These are phyloP conservation scores for Nemapogon koenigi DNA, from an alignment of 2,888 invertebrate genomes.

Conservation along the genomic window DNA sequence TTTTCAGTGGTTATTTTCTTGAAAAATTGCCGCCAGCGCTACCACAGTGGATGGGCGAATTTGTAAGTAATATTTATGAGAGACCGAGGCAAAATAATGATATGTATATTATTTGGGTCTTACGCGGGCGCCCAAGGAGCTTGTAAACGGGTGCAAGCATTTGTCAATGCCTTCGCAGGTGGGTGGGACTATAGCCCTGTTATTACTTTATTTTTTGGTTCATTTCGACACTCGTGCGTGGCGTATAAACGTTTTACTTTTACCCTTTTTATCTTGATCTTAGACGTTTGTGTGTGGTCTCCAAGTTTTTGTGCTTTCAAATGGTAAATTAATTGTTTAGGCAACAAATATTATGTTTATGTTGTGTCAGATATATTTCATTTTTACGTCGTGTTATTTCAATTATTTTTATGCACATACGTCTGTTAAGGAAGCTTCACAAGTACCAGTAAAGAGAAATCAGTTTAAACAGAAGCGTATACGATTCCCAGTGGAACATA, in stretches of 20 bases:
- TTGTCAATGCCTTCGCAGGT: constrained; percentile 54
- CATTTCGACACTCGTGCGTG: constrained; percentile 30
- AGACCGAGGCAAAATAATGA: constrained; percentile 48
- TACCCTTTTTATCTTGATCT: constrained; percentile 12
- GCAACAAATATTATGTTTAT: neutral
- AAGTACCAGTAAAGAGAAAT: no score
- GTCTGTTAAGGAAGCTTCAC: no score
- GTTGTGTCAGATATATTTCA: neutral
- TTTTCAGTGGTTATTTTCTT: constrained; percentile 31
- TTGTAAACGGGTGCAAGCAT: constrained; percentile 31
- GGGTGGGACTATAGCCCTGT: constrained; percentile 38
- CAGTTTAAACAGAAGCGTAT: no score
- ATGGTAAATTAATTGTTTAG: neutral
- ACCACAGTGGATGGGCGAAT: constrained; percentile 37
- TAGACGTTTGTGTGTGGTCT: constrained; percentile 26
- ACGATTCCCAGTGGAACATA: no score
- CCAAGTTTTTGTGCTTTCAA: constrained; percentile 12
- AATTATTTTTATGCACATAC: no score
- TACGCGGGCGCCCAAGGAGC: constrained; percentile 24
- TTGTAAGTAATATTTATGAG: constrained; percentile 48
- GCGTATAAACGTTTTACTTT: constrained; percentile 5
- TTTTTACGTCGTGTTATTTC: no score
- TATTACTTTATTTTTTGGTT: constrained; percentile 48
- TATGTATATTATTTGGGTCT: constrained; percentile 54
- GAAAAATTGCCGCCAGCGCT: constrained; percentile 40